Percentiles rank a stretch among this genome's conserved stretches.
phyloP scores from a whole-genome alignment of 2,113 vertebrate genomes.

The Xiphias gladius region DNA sequence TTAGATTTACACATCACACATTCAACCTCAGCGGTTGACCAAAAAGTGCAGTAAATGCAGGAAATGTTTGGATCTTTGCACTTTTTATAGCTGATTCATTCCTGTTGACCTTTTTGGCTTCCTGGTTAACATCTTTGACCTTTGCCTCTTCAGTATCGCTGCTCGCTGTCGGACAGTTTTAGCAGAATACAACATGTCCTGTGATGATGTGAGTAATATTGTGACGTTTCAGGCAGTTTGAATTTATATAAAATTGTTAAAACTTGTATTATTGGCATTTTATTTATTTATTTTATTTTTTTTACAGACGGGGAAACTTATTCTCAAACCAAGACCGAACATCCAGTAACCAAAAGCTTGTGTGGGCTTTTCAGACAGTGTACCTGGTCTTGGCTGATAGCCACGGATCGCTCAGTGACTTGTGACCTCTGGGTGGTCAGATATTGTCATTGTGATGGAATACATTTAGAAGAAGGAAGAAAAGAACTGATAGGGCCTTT shows the following conservation, averaged over 20 bases:
- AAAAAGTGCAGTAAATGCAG: background rate
- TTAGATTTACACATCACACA: background rate
- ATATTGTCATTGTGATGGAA: slow-evolving; percentile 16
- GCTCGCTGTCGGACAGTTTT: slow-evolving; percentile 97
- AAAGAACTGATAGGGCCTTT: slow-evolving; percentile 45
- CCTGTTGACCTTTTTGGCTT: background rate
- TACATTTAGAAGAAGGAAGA: slow-evolving; percentile 31
- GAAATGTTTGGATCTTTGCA: background rate
- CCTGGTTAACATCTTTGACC: slow-evolving; percentile 84
- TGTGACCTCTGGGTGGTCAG: background rate
- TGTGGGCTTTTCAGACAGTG: background rate
- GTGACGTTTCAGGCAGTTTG: background rate
- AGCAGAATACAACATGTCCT: slow-evolving; percentile 99
- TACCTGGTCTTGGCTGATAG: slow-evolving; percentile 10
- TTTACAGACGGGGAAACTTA: slow-evolving; percentile 96
- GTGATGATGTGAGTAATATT: slow-evolving; percentile 93
- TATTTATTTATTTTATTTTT: slow-evolving; percentile 1
- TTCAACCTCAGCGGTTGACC: background rate
- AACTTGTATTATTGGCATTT: slow-evolving; percentile 2
- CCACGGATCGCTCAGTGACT: background rate
- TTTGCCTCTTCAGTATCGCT: slow-evolving; percentile 88
- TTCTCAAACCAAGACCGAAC: slow-evolving; percentile 96
- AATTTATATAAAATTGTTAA: background rate
- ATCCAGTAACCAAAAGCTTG: slow-evolving; percentile 87
- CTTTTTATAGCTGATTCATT: background rate